A percentile compares a stretch with the other conserved stretches of the same genome.
Evolutionary conservation across 2,113 vertebrate genomes (phyloP).

Genomic region (Pogonocichla stellata): DNA sequence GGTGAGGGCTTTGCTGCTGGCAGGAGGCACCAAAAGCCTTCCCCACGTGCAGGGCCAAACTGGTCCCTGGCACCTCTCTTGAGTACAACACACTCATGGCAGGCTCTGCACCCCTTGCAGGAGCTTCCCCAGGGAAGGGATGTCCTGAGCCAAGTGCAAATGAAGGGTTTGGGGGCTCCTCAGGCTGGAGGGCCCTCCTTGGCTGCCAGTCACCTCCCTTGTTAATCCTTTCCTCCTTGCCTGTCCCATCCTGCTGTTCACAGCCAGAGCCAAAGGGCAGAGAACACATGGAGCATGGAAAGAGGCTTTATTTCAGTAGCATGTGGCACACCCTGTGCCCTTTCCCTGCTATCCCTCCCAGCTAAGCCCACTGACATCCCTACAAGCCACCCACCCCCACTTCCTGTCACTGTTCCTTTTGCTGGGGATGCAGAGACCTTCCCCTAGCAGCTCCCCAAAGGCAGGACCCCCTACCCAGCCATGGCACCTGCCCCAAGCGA

Average conservation of each 20-base stretch:
- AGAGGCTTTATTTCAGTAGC: conserved; percentile 36
- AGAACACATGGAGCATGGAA: neutral
- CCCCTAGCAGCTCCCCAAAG: neutral
- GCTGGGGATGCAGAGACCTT: neutral
- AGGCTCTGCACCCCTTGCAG: neutral
- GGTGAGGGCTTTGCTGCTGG: neutral
- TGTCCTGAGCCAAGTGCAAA: neutral
- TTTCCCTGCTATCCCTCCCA: neutral
- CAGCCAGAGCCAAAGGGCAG: neutral
- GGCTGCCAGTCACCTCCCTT: neutral
- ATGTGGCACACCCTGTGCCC: neutral
- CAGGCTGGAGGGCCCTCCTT: neutral
- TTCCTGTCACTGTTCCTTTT: neutral
- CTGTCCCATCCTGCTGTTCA: neutral
- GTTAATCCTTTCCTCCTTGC: neutral
- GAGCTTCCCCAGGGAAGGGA: neutral
- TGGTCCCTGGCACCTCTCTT: neutral
- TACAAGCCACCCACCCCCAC: neutral
- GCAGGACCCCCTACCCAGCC: neutral
- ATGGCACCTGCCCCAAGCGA: rapidly evolving
- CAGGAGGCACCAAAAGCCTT: neutral
- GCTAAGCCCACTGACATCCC: neutral
- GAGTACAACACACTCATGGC: no score
- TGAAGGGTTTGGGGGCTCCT: neutral
- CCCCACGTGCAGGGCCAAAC: no score